These are phyloP conservation scores for Alligator mississippiensis DNA, from an alignment of 2,113 vertebrate genomes.

Conservation along the genomic window DNA sequence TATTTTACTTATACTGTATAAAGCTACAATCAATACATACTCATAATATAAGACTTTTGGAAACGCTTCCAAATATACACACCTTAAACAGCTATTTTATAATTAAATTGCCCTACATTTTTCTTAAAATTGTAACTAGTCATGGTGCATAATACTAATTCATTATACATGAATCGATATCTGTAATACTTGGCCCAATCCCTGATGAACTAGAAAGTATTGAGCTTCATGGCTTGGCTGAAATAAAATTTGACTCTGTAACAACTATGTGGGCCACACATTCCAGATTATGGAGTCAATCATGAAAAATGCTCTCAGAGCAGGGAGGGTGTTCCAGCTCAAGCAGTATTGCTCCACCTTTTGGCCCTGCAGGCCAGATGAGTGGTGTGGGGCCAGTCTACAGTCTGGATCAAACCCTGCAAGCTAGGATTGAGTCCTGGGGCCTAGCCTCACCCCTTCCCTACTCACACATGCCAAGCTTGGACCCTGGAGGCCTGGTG, in stretches of 20 bases:
- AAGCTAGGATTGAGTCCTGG: no score
- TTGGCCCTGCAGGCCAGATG: no score
- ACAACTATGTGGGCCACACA: background rate
- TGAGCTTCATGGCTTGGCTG: background rate
- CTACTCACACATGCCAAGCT: no score
- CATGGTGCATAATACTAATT: background rate
- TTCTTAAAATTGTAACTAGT: background rate
- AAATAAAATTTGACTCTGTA: constrained; percentile 16
- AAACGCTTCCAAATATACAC: background rate
- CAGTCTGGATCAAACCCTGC: no score
- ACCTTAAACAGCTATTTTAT: background rate
- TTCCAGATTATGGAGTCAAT: constrained; percentile 21
- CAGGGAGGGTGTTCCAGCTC: no score
- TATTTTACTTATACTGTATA: background rate
- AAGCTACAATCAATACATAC: background rate
- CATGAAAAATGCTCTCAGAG: constrained; percentile 13
- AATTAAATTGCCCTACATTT: background rate
- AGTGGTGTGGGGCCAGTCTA: no score
- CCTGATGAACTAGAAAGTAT: background rate
- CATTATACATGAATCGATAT: background rate
- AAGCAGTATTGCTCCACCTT: no score
- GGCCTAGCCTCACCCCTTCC: no score
- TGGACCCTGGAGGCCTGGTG: no score
- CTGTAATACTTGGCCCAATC: background rate
- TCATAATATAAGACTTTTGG: background rate